phyloP scores from a whole-genome alignment of 2,113 vertebrate genomes.

The Nesoenas mayeri region DNA sequence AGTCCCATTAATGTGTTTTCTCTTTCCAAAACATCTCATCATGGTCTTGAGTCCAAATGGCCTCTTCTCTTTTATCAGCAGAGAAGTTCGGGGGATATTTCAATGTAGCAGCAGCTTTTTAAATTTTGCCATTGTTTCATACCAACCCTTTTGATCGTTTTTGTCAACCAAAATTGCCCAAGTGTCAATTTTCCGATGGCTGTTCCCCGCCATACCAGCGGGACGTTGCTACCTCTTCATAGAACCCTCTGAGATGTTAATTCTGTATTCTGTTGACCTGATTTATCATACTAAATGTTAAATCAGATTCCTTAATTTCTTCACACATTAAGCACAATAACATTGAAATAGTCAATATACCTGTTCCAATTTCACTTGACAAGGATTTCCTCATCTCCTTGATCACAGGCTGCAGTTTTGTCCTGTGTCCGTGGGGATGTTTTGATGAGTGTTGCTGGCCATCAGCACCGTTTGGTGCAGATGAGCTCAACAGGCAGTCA shows the following conservation, averaged over 20 bases:
- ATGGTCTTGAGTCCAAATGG: background rate
- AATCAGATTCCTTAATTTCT: background rate
- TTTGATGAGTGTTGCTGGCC: background rate
- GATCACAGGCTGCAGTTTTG: slow-evolving; percentile 13
- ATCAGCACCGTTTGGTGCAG: background rate
- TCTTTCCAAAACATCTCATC: background rate
- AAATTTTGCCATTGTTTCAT: background rate
- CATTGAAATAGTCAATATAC: background rate
- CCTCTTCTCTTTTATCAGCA: background rate
- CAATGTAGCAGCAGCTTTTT: background rate
- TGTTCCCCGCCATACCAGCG: background rate
- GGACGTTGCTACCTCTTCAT: background rate
- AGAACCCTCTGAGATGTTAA: background rate
- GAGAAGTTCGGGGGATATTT: background rate
- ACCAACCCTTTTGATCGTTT: background rate
- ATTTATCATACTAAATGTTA: background rate
- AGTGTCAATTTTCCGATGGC: background rate
- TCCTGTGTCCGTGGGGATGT: background rate
- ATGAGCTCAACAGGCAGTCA: background rate
- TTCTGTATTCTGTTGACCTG: background rate
- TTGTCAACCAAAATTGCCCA: background rate
- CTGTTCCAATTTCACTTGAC: slow-evolving; percentile 8
- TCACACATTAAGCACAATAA: background rate
- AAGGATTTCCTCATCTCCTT: slow-evolving; percentile 9
- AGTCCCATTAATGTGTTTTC: background rate